These are phyloP conservation scores for Corynorhinus townsendii DNA, from an alignment of 2,113 vertebrate species.

Conservation along the genomic window DNA sequence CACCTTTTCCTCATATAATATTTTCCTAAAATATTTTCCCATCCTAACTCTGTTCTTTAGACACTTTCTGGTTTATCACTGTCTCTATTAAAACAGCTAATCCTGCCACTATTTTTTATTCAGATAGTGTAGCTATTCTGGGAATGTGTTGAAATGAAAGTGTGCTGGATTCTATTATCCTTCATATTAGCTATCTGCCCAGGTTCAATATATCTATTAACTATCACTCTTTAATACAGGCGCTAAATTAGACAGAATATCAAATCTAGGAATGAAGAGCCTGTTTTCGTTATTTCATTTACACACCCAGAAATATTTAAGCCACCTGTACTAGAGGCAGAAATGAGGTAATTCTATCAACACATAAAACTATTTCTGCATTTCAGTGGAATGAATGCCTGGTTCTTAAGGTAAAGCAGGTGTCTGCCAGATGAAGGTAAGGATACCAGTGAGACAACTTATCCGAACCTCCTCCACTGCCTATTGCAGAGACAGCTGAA, in stretches of 20 bases:
- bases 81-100: conserved; percentile 25
- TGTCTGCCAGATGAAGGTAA: neutral
- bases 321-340: neutral
- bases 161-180: conserved; percentile 68
- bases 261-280: conserved; percentile 40
- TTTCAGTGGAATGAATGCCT: neutral
- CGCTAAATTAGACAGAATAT: conserved; percentile 46
- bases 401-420: neutral
- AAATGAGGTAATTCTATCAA: neutral
- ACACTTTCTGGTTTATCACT: conserved; percentile 19
- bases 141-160: conserved; percentile 60
- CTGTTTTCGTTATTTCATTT: conserved; percentile 41
- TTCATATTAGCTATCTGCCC: conserved; percentile 58
- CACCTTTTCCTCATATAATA: neutral
- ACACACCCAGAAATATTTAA: neutral
- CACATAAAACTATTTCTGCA: neutral
- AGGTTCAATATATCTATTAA: conserved; percentile 61
- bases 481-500: neutral
- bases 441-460: neutral
- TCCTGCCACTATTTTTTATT: conserved; percentile 64
- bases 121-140: conserved; percentile 65
- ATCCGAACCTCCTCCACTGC: neutral
- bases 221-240: conserved; percentile 53
- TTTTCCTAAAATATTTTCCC: neutral
- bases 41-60: neutral